Conservation (phyloP, 2,113 vertebrate species). For the Pituophis catenifer region DNA sequence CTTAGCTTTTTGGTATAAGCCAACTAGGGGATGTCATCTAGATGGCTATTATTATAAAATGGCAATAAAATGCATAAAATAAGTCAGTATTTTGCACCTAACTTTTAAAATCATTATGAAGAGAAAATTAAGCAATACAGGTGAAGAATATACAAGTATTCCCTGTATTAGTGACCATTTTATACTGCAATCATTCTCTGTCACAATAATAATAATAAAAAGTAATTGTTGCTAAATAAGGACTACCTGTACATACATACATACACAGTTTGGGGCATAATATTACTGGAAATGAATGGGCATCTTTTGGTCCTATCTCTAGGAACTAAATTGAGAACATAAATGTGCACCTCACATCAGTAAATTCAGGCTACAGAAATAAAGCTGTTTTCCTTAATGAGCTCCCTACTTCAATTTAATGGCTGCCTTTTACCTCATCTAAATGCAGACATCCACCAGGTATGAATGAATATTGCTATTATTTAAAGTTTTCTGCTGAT, state of each 20-base stretch:
- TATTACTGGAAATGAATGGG: conserved; percentile 17
- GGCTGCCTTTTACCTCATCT: conserved; percentile 44
- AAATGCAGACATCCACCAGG: conserved; percentile 37
- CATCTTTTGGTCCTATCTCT: conserved; percentile 10
- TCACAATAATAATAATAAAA: neutral
- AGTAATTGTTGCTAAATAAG: neutral
- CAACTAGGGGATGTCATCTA: neutral
- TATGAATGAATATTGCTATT: conserved; percentile 42
- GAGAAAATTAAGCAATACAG: neutral
- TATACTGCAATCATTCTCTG: neutral
- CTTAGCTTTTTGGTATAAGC: neutral
- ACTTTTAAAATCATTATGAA: neutral
- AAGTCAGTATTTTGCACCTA: neutral
- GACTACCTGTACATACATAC: neutral
- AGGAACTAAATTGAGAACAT: conserved; percentile 4
- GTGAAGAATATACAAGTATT: neutral
- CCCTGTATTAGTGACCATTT: neutral
- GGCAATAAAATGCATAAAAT: neutral
- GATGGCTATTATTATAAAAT: neutral
- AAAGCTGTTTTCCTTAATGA: conserved; percentile 47
- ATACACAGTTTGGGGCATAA: neutral
- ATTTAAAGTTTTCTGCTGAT: conserved; percentile 43
- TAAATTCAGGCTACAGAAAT: conserved; percentile 45
- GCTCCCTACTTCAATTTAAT: conserved; percentile 41
- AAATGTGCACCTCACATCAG: conserved; percentile 3